Percentiles rank a stretch among this genome's conserved stretches.
These are phyloP conservation scores for Tetheella fluctuosa DNA, from an alignment of 2,888 invertebrate species.

Conservation along the genomic window DNA sequence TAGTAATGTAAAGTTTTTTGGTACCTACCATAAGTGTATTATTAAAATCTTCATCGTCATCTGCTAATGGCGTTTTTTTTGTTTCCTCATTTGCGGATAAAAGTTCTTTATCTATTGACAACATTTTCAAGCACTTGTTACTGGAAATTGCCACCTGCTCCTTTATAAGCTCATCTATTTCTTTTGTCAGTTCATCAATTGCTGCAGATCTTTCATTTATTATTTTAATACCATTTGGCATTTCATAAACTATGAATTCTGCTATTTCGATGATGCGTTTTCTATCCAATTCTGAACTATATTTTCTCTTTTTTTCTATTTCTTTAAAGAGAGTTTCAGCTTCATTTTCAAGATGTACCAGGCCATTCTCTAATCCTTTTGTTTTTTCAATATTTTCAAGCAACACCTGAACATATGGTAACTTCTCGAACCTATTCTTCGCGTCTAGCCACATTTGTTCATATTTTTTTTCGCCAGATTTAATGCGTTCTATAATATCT, in stretches of 20 bases:
- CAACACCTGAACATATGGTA: conserved; percentile 61
- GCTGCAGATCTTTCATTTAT: conserved; percentile 45
- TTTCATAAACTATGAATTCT: conserved; percentile 52
- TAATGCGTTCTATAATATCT: conserved; percentile 50
- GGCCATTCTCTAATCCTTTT: conserved; percentile 41
- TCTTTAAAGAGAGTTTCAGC: conserved; percentile 38
- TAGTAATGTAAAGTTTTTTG: too few species aligned
- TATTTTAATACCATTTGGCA: conserved; percentile 45
- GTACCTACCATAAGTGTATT: not conserved
- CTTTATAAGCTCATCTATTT: conserved; percentile 35
- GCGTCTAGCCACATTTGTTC: conserved; percentile 61
- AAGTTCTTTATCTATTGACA: not conserved
- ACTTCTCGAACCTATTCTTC: conserved; percentile 64
- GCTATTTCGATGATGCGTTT: conserved; percentile 59
- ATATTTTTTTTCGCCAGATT: conserved; percentile 59
- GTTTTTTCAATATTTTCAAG: conserved; percentile 43
- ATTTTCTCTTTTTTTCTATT: conserved; percentile 45
- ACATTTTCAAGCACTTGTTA: not conserved
- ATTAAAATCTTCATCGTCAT: not conserved
- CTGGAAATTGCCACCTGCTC: conserved; percentile 9
- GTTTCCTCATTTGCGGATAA: not conserved
- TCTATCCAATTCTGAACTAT: conserved; percentile 43
- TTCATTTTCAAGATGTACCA: conserved; percentile 46
- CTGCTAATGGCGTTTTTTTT: not conserved
- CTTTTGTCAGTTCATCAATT: conserved; percentile 40